A percentile compares a stretch with the other conserved stretches of the same genome.
phyloP scores from a whole-genome alignment of 1,140 invertebrate species.

The Drosophila nasuta region DNA sequence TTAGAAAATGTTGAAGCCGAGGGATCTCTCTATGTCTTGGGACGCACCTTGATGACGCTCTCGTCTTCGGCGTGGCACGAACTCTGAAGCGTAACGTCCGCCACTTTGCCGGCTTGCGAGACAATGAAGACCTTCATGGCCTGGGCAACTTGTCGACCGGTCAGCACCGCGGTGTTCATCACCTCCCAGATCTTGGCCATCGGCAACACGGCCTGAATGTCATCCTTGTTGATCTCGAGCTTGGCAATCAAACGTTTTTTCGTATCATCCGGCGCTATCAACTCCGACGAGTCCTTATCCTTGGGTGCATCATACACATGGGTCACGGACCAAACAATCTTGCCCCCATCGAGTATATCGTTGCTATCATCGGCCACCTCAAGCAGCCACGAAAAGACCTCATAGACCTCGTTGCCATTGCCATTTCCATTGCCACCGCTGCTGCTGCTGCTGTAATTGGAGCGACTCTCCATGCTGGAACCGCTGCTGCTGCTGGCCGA shows the following conservation, averaged over 20 bases:
- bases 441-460: constrained; percentile 29
- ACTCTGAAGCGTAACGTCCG: constrained; percentile 97
- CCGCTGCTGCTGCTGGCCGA: constrained; percentile 7
- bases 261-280: constrained; percentile 86
- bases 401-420: constrained; percentile 82
- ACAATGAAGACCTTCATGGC: constrained; percentile 98
- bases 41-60: constrained; percentile 95
- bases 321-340: constrained; percentile 92
- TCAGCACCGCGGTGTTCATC: constrained; percentile 97
- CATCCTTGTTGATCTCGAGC: constrained; percentile 96
- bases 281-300: constrained; percentile 85
- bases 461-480: constrained; percentile 51
- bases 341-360: constrained; percentile 91
- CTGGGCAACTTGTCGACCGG: constrained; percentile 96
- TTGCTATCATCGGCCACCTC: constrained; percentile 94
- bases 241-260: constrained; percentile 91
- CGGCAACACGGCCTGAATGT: constrained; percentile 96
- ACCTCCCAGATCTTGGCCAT: constrained; percentile 98
- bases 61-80: constrained; percentile 98
- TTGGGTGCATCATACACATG: constrained; percentile 89
- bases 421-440: constrained; percentile 37
- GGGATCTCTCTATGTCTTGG: too few relatives aligned
- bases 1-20: background rate
- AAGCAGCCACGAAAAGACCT: constrained; percentile 95
- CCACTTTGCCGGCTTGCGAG: constrained; percentile 95